These are phyloP conservation scores for Zosterops lateralis DNA, from an alignment of 2,113 vertebrate genomes.

Conservation along the genomic window DNA sequence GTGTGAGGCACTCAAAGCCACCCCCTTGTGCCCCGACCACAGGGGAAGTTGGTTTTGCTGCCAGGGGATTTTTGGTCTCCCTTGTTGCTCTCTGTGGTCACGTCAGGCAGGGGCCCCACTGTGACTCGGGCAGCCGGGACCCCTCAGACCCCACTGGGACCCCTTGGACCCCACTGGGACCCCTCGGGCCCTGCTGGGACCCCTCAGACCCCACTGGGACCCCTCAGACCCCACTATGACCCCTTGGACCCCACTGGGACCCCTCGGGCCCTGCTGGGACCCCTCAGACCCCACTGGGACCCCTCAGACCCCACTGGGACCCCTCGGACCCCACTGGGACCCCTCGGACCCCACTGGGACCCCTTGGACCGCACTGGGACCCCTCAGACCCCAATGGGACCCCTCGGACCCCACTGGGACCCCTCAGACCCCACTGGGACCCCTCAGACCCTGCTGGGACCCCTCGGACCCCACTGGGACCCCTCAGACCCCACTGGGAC, in stretches of 20 bases:
- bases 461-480: too few species aligned
- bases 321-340: not conserved
- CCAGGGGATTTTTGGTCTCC: not conserved
- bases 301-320: not conserved
- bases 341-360: too few species aligned
- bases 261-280: rapidly evolving
- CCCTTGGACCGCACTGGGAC: rapidly evolving
- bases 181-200: not conserved
- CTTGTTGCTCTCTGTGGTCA: not conserved
- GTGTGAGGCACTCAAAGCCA: not conserved
- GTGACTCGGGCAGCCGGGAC: not conserved
- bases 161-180: rapidly evolving
- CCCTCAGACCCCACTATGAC: not conserved
- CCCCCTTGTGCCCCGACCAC: not conserved
- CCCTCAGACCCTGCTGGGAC: not conserved
- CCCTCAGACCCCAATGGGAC: not conserved
- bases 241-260: too few species aligned
- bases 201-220: not conserved
- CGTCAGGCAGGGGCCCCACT: not conserved
- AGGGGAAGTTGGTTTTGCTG: not conserved
- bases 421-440: not conserved
- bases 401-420: not conserved
- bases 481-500: rapidly evolving
- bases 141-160: not conserved
- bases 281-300: not conserved